Percentiles rank a stretch among this genome's conserved stretches.
These are phyloP conservation scores for Pagetopsis macropterus DNA, from an alignment of 2,797 vertebrate species.

Conservation along the genomic window DNA sequence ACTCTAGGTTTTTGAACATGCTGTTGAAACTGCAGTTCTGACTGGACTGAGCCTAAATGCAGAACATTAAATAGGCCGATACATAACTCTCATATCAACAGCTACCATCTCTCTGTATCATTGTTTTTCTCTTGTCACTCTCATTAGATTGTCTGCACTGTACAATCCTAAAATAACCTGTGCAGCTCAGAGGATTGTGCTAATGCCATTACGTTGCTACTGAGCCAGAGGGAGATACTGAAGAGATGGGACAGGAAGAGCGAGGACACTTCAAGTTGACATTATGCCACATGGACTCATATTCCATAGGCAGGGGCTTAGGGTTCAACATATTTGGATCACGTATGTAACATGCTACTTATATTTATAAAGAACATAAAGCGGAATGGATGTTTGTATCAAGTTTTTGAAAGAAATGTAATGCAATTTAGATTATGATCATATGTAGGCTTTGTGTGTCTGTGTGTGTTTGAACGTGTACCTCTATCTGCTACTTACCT, in stretches of 20 bases:
- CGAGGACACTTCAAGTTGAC: constrained; percentile 37
- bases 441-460: neutral
- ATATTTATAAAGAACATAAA: neutral
- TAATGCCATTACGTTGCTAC: constrained; percentile 78
- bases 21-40: constrained; percentile 17
- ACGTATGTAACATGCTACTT: neutral
- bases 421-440: constrained; percentile 2
- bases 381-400: neutral
- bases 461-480: neutral
- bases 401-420: constrained; percentile 1
- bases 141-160: constrained; percentile 46
- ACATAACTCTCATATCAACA: neutral
- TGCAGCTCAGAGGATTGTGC: constrained; percentile 74
- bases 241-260: constrained; percentile 33
- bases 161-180: constrained; percentile 72
- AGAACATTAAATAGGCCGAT: neutral
- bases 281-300: constrained; percentile 54
- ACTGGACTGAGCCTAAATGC: neutral
- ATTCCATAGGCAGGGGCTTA: constrained; percentile 18
- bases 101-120: neutral
- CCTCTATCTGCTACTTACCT: neutral
- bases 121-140: constrained; percentile 32
- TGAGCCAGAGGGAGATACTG: constrained; percentile 67
- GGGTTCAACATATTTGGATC: neutral
- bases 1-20: constrained; percentile 49